Conservation (phyloP, 2,888 invertebrate species). For the Scaeva pyrastri region DNA sequence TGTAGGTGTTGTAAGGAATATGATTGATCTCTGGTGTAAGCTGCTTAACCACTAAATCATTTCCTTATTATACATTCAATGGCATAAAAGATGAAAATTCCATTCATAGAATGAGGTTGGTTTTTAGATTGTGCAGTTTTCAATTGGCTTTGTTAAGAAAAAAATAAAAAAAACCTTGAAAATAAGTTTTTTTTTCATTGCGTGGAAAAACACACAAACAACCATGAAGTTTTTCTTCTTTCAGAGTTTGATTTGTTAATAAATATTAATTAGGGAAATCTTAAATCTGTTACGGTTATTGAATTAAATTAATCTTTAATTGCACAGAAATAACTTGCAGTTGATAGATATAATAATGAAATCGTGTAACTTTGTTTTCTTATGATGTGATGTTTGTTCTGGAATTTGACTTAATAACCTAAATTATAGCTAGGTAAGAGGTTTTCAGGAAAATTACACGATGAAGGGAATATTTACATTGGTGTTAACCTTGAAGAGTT, state of each 20-base stretch:
- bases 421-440: not conserved
- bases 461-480: no score
- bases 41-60: not conserved
- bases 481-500: no score
- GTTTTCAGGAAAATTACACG: no score
- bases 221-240: conserved; percentile 27
- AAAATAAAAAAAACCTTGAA: conserved; percentile 1
- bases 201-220: conserved; percentile 16
- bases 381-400: not conserved
- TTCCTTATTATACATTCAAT: conserved; percentile 12
- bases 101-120: not conserved
- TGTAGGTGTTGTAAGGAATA: conserved; percentile 9
- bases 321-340: not conserved
- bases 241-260: not conserved
- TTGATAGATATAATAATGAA: not conserved
- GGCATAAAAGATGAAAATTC: conserved; percentile 20
- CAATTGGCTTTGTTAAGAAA: not conserved
- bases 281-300: conserved; percentile 16
- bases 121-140: not conserved
- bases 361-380: not conserved
- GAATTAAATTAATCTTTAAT: conserved; percentile 13
- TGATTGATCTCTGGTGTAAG: conserved; percentile 30
- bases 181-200: not conserved
- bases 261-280: conserved; percentile 57
- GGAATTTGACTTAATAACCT: not conserved